Conservation (phyloP, 2,888 invertebrate species). For the Heliconius charithonia region DNA sequence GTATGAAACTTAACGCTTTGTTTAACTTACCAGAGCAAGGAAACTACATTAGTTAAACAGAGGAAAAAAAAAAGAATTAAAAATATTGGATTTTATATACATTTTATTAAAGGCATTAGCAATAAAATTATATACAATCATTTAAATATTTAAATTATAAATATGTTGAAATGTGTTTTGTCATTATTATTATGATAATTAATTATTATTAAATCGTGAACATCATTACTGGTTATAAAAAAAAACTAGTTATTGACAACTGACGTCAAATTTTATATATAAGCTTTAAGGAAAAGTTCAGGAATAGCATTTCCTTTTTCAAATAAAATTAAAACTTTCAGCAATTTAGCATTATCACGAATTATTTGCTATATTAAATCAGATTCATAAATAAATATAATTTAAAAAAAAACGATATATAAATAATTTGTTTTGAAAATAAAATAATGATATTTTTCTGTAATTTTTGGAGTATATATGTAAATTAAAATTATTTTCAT, state of each 20-base stretch:
- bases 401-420: not conserved
- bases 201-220: not conserved
- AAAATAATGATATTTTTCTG: not conserved
- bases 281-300: not conserved
- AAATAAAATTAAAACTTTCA: not conserved
- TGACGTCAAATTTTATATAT: not conserved
- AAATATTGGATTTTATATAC: not conserved
- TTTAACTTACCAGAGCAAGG: not conserved
- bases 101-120: not conserved
- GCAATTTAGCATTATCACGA: not conserved
- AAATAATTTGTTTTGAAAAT: not conserved
- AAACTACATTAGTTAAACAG: not conserved
- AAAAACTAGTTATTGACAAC: not conserved
- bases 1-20: not conserved
- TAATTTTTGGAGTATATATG: not conserved
- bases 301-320: not conserved
- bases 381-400: not conserved
- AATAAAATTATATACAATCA: not conserved
- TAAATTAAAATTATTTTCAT: not conserved
- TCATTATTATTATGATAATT: not conserved
- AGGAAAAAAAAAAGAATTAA: not conserved
- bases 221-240: not conserved
- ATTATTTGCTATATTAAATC: not conserved
- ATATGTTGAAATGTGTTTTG: not conserved
- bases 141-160: not conserved